Evolutionary conservation across 2,888 invertebrate genomes (phyloP), one percentile per base, ranked within the genome.

Genomic region (Campoplex capitator): DNA sequence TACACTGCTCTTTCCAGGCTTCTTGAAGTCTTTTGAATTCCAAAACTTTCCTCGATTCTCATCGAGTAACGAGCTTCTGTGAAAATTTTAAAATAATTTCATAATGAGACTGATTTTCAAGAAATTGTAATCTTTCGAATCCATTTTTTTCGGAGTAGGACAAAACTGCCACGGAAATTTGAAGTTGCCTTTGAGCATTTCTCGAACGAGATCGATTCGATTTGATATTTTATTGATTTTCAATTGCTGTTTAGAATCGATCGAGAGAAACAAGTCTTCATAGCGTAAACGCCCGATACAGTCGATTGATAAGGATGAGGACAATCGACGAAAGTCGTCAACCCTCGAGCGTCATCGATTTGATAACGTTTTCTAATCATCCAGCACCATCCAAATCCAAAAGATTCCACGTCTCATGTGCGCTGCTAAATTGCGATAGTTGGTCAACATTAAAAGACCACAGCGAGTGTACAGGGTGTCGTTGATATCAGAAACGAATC

Each of bases 361-460:
- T 16, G 81, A 82, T 82, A 82, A 68, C 56, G 80, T 62, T 45
- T 73, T 56, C 13, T 65, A 48, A 54, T 23, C 42, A 45, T 23
- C 23, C 23, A 68, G 8, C 32, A 32, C 9, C 75, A 45, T 32
- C 9, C 32, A 13, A 75, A 16, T 80, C 16, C 4, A 75, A 67
- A 75, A 42, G 74, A 82, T 82, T 75, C 67, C 68, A 75, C 74
- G 32, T 67, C 56, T 74, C 56, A 18, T 28, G 54, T n/a, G 13
- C 51, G 16, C 23, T 38, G 38, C 67, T 81, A 67, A 54, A 74
- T 62, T 42, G 38, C 7, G 51, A 81, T 81, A 70, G 70, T 70
- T 70, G 54, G 70, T 70, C 56, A 70, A 70, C 70, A 79, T 70
- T 56, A 51, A 38, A 23, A 23, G 45, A 45, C 28, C 23, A 62